Conservation (phyloP, 2,113 vertebrate species). For the Crotophaga sulcirostris region DNA sequence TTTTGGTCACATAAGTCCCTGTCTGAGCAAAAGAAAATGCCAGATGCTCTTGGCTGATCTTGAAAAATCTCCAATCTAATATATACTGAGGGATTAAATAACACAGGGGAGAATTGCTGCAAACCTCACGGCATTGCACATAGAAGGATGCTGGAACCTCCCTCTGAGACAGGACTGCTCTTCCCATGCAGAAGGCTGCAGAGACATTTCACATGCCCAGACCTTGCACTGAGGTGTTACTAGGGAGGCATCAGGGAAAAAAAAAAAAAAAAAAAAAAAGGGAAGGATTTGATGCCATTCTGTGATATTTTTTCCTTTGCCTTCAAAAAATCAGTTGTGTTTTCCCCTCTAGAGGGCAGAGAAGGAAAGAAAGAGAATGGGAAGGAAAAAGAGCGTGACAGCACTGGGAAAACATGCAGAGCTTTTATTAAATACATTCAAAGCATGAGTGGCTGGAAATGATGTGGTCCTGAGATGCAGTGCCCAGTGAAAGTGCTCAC, state of each 20-base stretch:
- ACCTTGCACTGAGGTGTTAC: background rate
- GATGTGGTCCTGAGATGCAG: rapidly evolving
- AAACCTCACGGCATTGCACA: rapidly evolving
- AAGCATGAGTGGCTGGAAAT: background rate
- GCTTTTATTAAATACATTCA: rapidly evolving
- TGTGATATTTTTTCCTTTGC: background rate
- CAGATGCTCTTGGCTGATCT: background rate
- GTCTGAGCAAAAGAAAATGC: background rate
- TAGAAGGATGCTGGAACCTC: background rate
- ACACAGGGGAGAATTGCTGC: background rate
- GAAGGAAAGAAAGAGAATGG: background rate
- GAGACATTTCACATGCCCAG: background rate
- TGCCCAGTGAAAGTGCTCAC: background rate
- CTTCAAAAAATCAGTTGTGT: background rate
- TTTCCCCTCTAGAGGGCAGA: slow-evolving; percentile 27
- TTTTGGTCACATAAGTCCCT: background rate
- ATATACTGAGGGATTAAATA: background rate
- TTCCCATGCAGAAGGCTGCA: background rate
- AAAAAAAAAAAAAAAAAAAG: background rate
- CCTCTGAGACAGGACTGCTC: background rate
- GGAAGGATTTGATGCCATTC: background rate
- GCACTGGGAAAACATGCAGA: rapidly evolving
- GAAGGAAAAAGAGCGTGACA: background rate
- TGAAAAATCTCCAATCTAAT: background rate
- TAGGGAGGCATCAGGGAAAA: background rate